Conservation (phyloP, 2,113 vertebrate species). For the Xiphophorus couchianus region DNA sequence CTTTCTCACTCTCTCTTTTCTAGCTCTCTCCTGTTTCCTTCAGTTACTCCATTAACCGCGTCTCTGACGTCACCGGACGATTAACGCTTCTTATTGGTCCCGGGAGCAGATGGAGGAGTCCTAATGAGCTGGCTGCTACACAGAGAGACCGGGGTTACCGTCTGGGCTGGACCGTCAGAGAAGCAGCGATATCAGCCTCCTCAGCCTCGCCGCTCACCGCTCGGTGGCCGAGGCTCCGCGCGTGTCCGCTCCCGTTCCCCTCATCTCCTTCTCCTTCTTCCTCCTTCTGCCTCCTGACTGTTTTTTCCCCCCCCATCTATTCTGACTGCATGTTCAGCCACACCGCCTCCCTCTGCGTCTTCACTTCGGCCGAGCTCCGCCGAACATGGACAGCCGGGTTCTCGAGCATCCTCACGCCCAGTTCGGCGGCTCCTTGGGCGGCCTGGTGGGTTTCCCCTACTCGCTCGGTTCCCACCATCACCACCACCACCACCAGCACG, state of each 20-base stretch:
- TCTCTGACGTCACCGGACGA: constrained; percentile 92
- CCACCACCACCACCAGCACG: constrained; percentile 85
- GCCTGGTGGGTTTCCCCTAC: constrained; percentile 95
- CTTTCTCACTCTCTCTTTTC: neutral
- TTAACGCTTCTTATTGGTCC: constrained; percentile 94
- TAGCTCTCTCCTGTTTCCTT: constrained; percentile 15
- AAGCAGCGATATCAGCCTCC: constrained; percentile 25
- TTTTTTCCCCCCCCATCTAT: constrained; percentile 30
- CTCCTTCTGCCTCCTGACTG: constrained; percentile 9
- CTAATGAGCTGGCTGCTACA: constrained; percentile 67
- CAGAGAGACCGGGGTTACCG: constrained; percentile 58
- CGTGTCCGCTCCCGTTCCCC: constrained; percentile 11
- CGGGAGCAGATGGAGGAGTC: constrained; percentile 68
- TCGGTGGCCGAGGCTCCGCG: constrained; percentile 50
- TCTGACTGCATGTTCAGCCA: constrained; percentile 77
- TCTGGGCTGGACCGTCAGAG: constrained; percentile 53
- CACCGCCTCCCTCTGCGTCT: constrained; percentile 67
- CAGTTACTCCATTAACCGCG: constrained; percentile 80
- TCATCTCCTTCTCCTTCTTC: constrained; percentile 6
- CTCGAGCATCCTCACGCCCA: constrained; percentile 97
- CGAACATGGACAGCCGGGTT: constrained; percentile 95
- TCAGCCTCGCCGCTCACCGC: constrained; percentile 14
- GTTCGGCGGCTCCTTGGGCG: constrained; percentile 91
- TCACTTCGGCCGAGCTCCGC: constrained; percentile 75
- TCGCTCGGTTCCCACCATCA: constrained; percentile 82